Evolutionary conservation across 1,140 invertebrate species (phyloP), one percentile per base, ranked within the genome.

Genomic region (Macrobrachium rosenbergii): DNA sequence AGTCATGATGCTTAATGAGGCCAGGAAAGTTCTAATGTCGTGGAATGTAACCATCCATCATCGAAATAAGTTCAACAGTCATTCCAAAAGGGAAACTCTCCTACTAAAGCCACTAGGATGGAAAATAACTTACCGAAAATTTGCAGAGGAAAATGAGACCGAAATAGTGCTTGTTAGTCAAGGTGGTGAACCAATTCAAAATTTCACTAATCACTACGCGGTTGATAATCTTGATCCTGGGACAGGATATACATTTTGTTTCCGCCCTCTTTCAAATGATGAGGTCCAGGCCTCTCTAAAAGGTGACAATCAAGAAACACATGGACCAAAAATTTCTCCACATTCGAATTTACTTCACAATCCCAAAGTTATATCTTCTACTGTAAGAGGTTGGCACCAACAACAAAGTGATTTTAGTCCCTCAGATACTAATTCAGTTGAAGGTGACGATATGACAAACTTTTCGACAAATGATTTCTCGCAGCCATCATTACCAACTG

Each of bases 151-250:
- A 17, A 73, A 81, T 28, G 78, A 82, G 67, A 76, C 58, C 5
- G 78, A 87, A 59, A 69, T 87, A 37, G 69, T 82, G 14, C 60
- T 87, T 59, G 84, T 87, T n/a, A 87, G 84, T 16, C 84, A 60
- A 21, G 84, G 84, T 45, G 84, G 84, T 28, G 84, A 87, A 52
- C 78, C 78, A 0, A 16, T 87, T 1, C 84, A 87, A 59, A 87
- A 87, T 37, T 87, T 87, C 43, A 87, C 84, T 17, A 87, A 87
- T n/a, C 78, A 81, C 45, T 87, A 87, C 69, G 59, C 78, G 17
- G 62, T 87, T 12, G 64, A 80, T 10, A 79, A 69, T 16, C 59
- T 87, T 1, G 28, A 87, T 19, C 76, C 78, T 28, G 64, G 84
- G 17, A 81, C 78, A 0, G 76, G 64, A 21, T 87, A 87, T 28